Evolutionary conservation across 2,797 vertebrate species (phyloP), one percentile per base, ranked within the genome.

Genomic region (Chromobotia macracanthus): DNA sequence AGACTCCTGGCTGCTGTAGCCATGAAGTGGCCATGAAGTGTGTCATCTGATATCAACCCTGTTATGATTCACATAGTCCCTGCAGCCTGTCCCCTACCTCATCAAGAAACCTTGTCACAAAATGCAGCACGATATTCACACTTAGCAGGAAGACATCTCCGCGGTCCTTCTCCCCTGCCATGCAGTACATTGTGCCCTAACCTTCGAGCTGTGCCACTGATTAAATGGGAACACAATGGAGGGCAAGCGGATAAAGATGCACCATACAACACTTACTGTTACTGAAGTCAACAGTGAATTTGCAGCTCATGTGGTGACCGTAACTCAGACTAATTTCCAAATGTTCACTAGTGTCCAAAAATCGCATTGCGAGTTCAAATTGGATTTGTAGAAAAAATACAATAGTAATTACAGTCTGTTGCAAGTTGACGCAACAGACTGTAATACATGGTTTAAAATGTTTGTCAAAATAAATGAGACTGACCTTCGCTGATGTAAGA

Each of bases 81-180:
- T 73, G 44, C 21, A 41, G 23, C 19, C 55, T 16, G 21, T 80
- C 28, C 56, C 25, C 44, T 56, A n/a, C 68, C 15, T 18, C 16
- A 41, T 31, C n/a, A 5, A n/a, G 18, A 61, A 67, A 55, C 56
- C 68, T 44, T 16, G 19, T 15, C 19, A 13, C 23, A 23, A 31
- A 80, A 9, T 71, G 28, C 75, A 79, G 66, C 66, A 68, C 13
- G 10, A 12, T 58, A 61, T 78, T 70, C 46, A 28, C 63, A 69
- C 63, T 82, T 71, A 66, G 44, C 68, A n/a, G 41, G 48, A 66
- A 51, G 64, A 77, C 63, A 76, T 74, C 67, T 68, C 61, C 8
- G 25, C 65, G 21, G 25, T 53, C 56, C 38, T 46, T 53, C 63
- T 61, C 55, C 21, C 67, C 21, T 48, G 25, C 50, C 38, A 79